A percentile compares a stretch with the other conserved stretches of the same genome.
Conservation (phyloP, 2,888 invertebrate species). For the Amaurobius ferox region DNA sequence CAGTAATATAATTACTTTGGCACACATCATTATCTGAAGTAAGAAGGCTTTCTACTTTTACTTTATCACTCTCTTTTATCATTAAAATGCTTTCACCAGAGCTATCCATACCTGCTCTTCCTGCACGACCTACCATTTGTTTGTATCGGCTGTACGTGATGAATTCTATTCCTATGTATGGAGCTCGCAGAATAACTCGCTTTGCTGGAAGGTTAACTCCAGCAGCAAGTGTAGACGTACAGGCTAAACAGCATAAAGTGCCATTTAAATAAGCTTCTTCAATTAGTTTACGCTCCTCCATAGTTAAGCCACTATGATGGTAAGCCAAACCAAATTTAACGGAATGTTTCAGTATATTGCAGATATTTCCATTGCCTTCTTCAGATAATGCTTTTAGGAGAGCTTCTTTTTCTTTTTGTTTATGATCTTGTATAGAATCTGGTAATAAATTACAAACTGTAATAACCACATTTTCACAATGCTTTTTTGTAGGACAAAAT, state of each 20-base stretch:
- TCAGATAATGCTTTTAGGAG: constrained; percentile 82
- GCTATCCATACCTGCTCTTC: constrained; percentile 90
- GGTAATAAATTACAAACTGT: constrained; percentile 84
- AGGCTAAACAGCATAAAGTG: constrained; percentile 90
- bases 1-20: constrained; percentile 72
- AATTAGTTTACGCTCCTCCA: constrained; percentile 89
- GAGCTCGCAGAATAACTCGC: constrained; percentile 88
- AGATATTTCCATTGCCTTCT: constrained; percentile 84
- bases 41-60: constrained; percentile 80
- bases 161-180: constrained; percentile 86
- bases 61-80: constrained; percentile 80
- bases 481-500: constrained; percentile 94
- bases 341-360: constrained; percentile 83
- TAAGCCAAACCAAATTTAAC: constrained; percentile 91
- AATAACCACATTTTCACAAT: constrained; percentile 92
- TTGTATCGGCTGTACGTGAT: constrained; percentile 89
- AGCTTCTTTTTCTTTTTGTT: constrained; percentile 81
- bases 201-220: constrained; percentile 97
- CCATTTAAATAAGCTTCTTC: constrained; percentile 82
- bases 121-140: constrained; percentile 97
- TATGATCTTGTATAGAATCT: constrained; percentile 79
- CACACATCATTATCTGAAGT: constrained; percentile 84
- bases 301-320: constrained; percentile 91
- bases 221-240: constrained; percentile 97
- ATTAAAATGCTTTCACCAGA: constrained; percentile 88